Base-by-base conservation (phyloP, 2,888 invertebrate genomes). In the Crossocerus cetratus region DNA sequence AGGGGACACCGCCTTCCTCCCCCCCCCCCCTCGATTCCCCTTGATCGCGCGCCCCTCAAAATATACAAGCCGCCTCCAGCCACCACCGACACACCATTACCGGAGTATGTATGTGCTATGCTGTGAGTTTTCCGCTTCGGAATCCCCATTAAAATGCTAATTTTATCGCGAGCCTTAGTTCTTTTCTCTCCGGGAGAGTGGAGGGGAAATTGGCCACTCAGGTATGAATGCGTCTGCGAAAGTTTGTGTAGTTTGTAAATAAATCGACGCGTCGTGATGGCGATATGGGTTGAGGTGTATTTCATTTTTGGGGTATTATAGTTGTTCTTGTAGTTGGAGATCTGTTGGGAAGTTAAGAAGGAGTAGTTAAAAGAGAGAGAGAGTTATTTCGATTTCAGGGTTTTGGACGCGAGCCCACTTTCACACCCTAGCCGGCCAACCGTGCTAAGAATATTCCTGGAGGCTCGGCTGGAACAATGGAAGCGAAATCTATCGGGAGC, bases 81-180 rank as follows among this genome's bases (percentile, higher is more conserved):
- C 4, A 23, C 42, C 2, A 54, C 11, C 3, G 13, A 32, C n/a
- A 49, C 3, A 3, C 16, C 45, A 45, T n/a, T n/a, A 49, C n/a
- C n/a, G 18, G 42, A 32, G 43, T 53, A n/a, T 59, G 23, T 32
- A 23, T 54, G 49, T 49, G 49, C 49, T 16, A 49, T 2, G 8
- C 11, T 49, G 49, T 23, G 23, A 8, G 32, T 32, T 32, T 5
- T 32, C 32, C 8, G 5, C 32, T 8, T 32, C 3, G 44, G 65
- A 22, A 62, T 55, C 53, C 58, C 68, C 67, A 68, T 78, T 78
- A 77, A 78, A 78, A 78, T 77, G 78, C 74, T 78, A 77, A 78
- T 78, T 77, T 77, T 69, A 78, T 57, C 71, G 69, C 57, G n/a
- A 62, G 57, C 59, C 60, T 67, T 77, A 67, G 72, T 74, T 72